Conservation (phyloP, 2,797 vertebrate genomes). For the Anas bernieri region DNA sequence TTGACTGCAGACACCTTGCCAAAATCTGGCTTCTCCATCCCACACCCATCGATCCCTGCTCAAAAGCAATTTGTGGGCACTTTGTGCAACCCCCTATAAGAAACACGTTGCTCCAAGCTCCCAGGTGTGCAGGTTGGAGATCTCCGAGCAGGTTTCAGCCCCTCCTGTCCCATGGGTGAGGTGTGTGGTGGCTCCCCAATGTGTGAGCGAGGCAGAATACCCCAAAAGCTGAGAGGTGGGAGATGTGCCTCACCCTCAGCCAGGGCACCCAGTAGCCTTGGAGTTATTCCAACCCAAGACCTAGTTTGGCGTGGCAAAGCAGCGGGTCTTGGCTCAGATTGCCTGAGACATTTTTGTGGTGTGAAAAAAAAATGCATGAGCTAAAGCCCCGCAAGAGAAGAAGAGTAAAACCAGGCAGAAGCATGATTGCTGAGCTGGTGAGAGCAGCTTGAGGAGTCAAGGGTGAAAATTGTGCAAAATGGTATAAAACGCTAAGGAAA, state of each 20-base stretch:
- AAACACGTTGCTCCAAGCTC: neutral
- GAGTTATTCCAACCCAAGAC: neutral
- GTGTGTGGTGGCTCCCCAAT: no score
- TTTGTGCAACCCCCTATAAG: neutral
- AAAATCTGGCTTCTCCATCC: neutral
- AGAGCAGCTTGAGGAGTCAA: neutral
- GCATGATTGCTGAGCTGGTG: neutral
- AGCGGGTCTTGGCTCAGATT: neutral
- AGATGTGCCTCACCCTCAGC: neutral
- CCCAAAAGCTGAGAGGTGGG: neutral
- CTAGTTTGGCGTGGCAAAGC: neutral
- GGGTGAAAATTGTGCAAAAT: neutral
- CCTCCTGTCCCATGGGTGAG: neutral
- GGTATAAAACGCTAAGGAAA: neutral
- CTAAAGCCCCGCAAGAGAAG: neutral
- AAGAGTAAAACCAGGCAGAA: neutral
- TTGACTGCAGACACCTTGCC: neutral
- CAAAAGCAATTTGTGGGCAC: neutral
- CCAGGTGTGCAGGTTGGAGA: neutral
- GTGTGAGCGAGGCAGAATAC: no score
- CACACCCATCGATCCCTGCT: neutral
- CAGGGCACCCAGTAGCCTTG: neutral
- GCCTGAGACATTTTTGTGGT: neutral
- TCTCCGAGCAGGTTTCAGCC: neutral
- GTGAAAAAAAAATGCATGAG: neutral